phyloP scores from a whole-genome alignment of 2,113 vertebrate genomes.

The Oncorhynchus tshawytscha region DNA sequence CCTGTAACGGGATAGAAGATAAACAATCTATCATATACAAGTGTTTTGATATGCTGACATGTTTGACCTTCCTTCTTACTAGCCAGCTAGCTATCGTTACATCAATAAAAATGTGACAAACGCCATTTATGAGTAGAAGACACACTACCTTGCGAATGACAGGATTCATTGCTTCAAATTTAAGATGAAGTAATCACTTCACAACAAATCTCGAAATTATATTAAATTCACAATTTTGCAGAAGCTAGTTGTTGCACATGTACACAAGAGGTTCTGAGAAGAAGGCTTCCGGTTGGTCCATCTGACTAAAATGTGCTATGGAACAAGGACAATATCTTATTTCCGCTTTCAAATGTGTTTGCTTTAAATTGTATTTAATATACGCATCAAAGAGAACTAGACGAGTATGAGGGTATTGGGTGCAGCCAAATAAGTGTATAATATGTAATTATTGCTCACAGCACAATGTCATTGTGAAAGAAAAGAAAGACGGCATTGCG shows the following conservation, averaged over 20 bases:
- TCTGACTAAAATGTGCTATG: neutral
- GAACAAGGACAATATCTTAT: neutral
- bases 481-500: too few species aligned
- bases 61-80: conserved; percentile 1
- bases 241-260: neutral
- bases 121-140: neutral
- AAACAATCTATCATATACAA: neutral
- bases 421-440: too few species aligned
- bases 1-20: conserved; percentile 42
- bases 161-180: conserved; percentile 24
- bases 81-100: neutral
- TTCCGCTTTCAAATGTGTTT: neutral
- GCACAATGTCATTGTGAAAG: too few species aligned
- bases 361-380: too few species aligned
- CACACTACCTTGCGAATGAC: conserved; percentile 28
- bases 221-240: neutral
- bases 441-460: too few species aligned
- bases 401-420: too few species aligned
- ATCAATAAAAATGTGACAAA: too few species aligned
- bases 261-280: neutral
- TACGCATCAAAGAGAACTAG: too few species aligned
- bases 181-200: neutral
- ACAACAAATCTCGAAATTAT: neutral
- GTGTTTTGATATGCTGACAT: neutral
- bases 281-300: neutral